A percentile compares a stretch with the other conserved stretches of the same genome.
Evolutionary conservation across 2,113 vertebrate species (phyloP).

Genomic region (Atrichornis clamosus): DNA sequence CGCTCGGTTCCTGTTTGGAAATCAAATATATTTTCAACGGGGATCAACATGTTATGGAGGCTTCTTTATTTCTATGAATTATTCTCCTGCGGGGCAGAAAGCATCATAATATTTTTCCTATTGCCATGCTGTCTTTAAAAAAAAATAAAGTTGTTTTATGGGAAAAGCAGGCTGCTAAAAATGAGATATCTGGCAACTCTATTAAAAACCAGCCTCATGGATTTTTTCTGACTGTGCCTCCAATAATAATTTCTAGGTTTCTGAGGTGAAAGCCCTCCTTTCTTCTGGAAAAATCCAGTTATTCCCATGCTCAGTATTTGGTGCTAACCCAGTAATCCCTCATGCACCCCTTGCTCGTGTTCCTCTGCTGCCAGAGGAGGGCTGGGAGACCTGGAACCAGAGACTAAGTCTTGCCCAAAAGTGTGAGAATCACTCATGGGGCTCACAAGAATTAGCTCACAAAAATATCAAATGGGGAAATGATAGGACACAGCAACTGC

Average conservation of each 20-base stretch:
- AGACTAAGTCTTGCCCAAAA: background rate
- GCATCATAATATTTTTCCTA: background rate
- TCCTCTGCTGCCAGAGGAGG: background rate
- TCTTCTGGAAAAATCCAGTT: background rate
- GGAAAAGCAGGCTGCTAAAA: background rate
- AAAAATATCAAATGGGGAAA: background rate
- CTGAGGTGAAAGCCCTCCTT: background rate
- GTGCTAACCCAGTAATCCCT: background rate
- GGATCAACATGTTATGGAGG: background rate
- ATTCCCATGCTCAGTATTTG: background rate
- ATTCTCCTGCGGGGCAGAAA: background rate
- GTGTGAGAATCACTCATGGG: background rate
- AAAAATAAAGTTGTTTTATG: background rate
- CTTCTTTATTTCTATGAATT: background rate
- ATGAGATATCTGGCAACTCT: background rate
- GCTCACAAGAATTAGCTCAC: background rate
- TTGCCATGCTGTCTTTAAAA: background rate
- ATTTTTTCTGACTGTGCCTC: background rate
- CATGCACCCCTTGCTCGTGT: rapidly evolving
- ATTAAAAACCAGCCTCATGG: rapidly evolving
- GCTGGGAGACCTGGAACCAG: background rate
- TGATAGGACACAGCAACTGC: background rate
- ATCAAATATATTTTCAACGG: background rate
- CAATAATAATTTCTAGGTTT: background rate
- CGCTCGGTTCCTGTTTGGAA: background rate